Evolutionary conservation across 2,888 invertebrate genomes (phyloP).

Genomic region (Xestoiulus laeticollis): DNA sequence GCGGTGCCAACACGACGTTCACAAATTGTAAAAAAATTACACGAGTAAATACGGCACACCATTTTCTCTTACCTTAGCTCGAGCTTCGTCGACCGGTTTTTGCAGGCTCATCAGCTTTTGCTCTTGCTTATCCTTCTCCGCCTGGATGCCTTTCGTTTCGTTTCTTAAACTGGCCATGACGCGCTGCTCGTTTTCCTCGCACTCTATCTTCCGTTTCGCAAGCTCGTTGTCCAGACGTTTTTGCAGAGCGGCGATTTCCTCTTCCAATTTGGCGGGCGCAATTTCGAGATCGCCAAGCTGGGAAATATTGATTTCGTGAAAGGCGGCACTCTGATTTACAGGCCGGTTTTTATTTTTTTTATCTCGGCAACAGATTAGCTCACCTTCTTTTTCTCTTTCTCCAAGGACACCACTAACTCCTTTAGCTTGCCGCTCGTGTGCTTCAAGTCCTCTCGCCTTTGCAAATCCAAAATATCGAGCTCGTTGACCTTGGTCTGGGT

Average conservation of each 20-base stretch:
- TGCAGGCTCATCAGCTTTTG: constrained; percentile 75
- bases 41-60: no score
- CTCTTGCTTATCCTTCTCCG: constrained; percentile 76
- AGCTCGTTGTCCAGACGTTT: constrained; percentile 69
- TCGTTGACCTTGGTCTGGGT: constrained; percentile 57
- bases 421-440: constrained; percentile 76
- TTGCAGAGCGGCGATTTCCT: constrained; percentile 71
- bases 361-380: no score
- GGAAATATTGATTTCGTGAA: no score
- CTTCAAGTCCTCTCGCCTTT: constrained; percentile 71
- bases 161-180: constrained; percentile 73
- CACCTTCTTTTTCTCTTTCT: constrained; percentile 66
- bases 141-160: constrained; percentile 76
- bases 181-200: constrained; percentile 64
- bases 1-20: no score
- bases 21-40: no score
- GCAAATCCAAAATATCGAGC: constrained; percentile 65
- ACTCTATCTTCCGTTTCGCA: constrained; percentile 68
- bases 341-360: no score
- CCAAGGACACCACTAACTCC: constrained; percentile 75
- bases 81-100: constrained; percentile 76
- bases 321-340: no score
- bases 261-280: constrained; percentile 77
- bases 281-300: constrained; percentile 73
- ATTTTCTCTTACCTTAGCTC: constrained; percentile 69